A percentile compares a stretch with the other conserved stretches of the same genome.
These are phyloP conservation scores for Sturmia bella DNA, from an alignment of 2,888 invertebrate species.

Conservation along the genomic window DNA sequence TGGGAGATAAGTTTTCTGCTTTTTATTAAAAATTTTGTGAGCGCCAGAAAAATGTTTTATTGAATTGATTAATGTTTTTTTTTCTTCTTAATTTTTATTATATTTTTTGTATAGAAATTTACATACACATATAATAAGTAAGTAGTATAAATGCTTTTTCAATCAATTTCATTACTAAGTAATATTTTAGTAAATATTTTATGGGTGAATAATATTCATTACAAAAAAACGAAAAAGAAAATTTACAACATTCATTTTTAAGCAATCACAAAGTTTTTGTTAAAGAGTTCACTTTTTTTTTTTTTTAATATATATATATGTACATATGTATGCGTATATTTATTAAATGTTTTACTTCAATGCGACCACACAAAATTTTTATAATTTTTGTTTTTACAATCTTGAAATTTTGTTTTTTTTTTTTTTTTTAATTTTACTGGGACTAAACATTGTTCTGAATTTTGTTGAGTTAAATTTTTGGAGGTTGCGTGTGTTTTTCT, in stretches of 20 bases:
- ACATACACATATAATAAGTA: constrained; percentile 25
- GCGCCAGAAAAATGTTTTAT: no score
- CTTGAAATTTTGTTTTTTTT: background rate
- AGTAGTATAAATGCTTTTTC: constrained; percentile 29
- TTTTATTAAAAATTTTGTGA: no score
- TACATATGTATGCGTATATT: no score
- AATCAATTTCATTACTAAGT: constrained; percentile 10
- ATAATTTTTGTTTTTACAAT: constrained; percentile 16
- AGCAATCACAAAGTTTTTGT: constrained; percentile 69
- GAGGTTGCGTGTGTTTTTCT: background rate
- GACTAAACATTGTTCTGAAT: constrained; percentile 5
- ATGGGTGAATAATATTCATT: constrained; percentile 2
- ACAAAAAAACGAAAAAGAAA: constrained; percentile 46
- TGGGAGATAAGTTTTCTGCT: no score
- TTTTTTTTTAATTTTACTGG: background rate
- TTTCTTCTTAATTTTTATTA: background rate
- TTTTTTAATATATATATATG: constrained; percentile 5
- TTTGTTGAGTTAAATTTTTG: background rate
- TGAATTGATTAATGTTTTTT: background rate
- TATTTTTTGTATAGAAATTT: constrained; percentile 22
- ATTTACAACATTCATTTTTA: constrained; percentile 67
- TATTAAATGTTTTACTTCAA: no score
- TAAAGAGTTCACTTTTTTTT: constrained; percentile 9
- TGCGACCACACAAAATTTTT: constrained; percentile 27
- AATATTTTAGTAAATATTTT: constrained; percentile 6